Conservation (phyloP, 1,140 invertebrate species). For the Drosophila busckii region DNA sequence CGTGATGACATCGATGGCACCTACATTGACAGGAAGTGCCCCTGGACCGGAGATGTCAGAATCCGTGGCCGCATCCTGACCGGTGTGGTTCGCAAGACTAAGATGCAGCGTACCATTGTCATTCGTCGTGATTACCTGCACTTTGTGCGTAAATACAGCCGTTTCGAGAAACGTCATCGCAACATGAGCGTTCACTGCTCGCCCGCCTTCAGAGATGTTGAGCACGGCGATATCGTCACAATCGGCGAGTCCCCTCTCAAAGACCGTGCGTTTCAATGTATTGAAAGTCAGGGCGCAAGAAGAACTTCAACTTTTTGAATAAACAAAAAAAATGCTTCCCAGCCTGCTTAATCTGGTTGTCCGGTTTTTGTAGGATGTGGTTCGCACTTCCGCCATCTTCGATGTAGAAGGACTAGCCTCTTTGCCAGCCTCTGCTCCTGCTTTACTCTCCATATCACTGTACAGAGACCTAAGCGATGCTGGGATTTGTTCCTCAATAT, state of each 20-base stretch:
- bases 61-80: conserved; percentile 98
- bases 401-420: no score
- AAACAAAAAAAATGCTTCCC: no score
- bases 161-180: conserved; percentile 99
- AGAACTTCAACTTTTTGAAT: conserved; percentile 98
- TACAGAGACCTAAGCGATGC: no score
- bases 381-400: no score
- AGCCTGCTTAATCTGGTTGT: no score
- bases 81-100: conserved; percentile 97
- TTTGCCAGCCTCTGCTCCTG: no score
- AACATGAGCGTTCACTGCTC: conserved; percentile 99
- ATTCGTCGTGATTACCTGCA: conserved; percentile 99
- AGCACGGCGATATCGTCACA: conserved; percentile 97
- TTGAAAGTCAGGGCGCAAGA: conserved; percentile 99
- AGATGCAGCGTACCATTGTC: conserved; percentile 99
- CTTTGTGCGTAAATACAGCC: conserved; percentile 98
- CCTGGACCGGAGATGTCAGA: conserved; percentile 98
- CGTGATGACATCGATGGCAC: conserved; percentile 97
- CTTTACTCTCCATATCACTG: no score
- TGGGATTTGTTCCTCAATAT: no score
- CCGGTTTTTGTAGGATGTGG: no score
- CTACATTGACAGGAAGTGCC: conserved; percentile 99
- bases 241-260: conserved; percentile 98
- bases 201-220: conserved; percentile 99
- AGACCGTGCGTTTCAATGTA: conserved; percentile 99